phyloP scores from a whole-genome alignment of 2,113 vertebrate species.

The Phyllostomus hastatus region DNA sequence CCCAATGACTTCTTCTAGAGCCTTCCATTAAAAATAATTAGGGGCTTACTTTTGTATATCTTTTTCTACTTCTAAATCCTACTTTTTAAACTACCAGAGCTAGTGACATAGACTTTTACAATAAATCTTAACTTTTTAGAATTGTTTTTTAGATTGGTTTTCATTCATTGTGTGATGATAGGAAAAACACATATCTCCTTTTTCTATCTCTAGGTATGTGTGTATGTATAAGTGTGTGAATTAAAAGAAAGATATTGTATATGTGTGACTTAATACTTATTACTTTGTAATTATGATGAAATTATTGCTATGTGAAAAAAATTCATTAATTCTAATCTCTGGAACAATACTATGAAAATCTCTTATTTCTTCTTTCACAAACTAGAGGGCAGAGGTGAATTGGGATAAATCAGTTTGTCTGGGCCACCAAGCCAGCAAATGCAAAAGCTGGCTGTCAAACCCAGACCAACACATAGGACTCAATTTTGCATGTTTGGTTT shows the following conservation, averaged over 20 bases:
- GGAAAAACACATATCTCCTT: background rate
- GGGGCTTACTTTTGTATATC: background rate
- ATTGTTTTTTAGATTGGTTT: background rate
- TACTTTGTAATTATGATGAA: background rate
- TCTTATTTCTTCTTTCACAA: background rate
- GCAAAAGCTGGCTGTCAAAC: background rate
- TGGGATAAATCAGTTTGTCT: background rate
- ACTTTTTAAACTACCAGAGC: background rate
- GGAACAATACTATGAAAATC: background rate
- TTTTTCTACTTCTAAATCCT: background rate
- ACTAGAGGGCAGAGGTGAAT: background rate
- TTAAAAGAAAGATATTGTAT: background rate
- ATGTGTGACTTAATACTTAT: background rate
- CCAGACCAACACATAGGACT: background rate
- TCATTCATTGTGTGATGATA: background rate
- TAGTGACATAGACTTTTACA: background rate
- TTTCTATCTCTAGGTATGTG: background rate
- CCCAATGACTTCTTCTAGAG: background rate
- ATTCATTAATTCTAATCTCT: background rate
- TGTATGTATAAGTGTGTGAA: background rate
- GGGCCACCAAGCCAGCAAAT: background rate
- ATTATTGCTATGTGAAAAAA: background rate
- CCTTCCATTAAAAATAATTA: slow-evolving; percentile 43
- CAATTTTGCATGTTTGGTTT: background rate
- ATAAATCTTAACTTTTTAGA: background rate